A percentile compares a stretch with the other conserved stretches of the same genome.
These are phyloP conservation scores for Nannoperca australis DNA, from an alignment of 2,797 vertebrate genomes.

Conservation along the genomic window DNA sequence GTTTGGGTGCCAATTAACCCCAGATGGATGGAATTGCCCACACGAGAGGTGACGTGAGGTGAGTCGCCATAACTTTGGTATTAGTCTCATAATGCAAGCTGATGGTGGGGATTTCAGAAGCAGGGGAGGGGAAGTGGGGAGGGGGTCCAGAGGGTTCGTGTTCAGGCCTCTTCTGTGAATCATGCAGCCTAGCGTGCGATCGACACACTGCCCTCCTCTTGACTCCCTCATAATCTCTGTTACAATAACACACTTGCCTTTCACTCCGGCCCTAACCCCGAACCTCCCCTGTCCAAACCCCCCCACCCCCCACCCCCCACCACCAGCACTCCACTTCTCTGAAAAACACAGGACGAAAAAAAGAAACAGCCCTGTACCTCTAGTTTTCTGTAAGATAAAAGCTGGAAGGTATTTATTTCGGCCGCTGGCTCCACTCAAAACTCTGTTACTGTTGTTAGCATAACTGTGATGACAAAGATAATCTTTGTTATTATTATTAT, in stretches of 20 bases:
- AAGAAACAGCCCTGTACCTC: conserved; percentile 48
- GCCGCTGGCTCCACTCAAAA: conserved; percentile 63
- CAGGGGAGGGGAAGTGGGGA: conserved; percentile 23
- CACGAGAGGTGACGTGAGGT: conserved; percentile 66
- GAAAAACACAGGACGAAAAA: conserved; percentile 60
- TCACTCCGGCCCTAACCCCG: conserved; percentile 70
- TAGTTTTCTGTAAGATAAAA: conserved; percentile 69
- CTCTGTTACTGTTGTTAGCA: conserved; percentile 78
- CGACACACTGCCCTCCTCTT: conserved; percentile 83
- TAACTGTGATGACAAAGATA: conserved; percentile 82
- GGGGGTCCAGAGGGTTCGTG: conserved; percentile 52
- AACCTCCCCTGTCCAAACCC: conserved; percentile 50
- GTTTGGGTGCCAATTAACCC: conserved; percentile 45
- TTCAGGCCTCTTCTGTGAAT: conserved; percentile 71
- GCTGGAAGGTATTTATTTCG: conserved; percentile 68
- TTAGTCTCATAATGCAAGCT: conserved; percentile 53
- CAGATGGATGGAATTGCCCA: conserved; percentile 48
- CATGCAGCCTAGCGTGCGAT: conserved; percentile 81
- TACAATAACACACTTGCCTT: conserved; percentile 85
- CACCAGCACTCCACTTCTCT: conserved; percentile 57
- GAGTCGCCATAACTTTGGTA: conserved; percentile 58
- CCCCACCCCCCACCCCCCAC: conserved; percentile 33
- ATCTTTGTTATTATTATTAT: conserved; percentile 78
- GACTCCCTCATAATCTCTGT: conserved; percentile 84
- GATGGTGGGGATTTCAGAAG: conserved; percentile 65